Conservation (phyloP, 2,888 invertebrate species). For the Thymelicus sylvestris region DNA sequence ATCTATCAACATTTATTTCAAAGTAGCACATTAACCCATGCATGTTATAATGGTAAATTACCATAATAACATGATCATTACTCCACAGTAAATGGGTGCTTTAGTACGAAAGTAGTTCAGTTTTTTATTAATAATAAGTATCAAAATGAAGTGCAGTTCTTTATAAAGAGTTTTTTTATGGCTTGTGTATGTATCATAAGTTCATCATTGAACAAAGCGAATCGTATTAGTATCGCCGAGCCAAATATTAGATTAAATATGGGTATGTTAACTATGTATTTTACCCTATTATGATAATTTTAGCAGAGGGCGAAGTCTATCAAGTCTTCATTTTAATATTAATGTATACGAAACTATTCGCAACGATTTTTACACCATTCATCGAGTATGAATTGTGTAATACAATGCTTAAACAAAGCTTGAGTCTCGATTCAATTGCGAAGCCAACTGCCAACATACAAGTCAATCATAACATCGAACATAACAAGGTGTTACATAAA, state of each 20-base stretch:
- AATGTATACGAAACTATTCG: background rate
- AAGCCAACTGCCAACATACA: background rate
- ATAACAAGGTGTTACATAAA: slow-evolving; percentile 1
- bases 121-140: no score
- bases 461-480: no score
- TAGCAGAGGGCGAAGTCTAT: background rate
- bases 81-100: background rate
- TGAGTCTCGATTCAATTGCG: background rate
- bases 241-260: no score
- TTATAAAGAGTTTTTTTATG: no score
- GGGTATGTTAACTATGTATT: no score
- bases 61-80: background rate
- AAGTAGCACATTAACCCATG: background rate
- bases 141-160: background rate
- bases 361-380: background rate
- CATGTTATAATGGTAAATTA: background rate
- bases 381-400: background rate
- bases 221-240: no score
- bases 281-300: no score
- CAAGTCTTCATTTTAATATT: background rate
- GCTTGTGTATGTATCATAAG: no score
- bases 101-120: background rate
- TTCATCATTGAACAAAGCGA: no score
- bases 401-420: background rate
- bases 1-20: background rate